phyloP scores from a whole-genome alignment of 2,113 vertebrate genomes.

The Anolis sagrei region DNA sequence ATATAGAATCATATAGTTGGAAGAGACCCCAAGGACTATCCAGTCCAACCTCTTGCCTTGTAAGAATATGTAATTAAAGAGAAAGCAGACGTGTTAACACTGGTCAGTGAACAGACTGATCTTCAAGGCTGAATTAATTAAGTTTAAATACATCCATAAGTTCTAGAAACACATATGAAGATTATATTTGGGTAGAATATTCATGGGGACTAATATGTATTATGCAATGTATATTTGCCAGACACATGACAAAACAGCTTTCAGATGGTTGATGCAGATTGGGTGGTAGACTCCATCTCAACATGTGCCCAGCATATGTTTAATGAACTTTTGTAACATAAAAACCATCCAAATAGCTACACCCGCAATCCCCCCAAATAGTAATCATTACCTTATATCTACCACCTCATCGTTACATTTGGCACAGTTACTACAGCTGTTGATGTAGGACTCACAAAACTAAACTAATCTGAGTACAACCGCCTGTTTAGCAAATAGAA shows the following conservation, averaged over 20 bases:
- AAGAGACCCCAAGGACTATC: no score
- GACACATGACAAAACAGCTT: background rate
- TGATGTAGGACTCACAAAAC: background rate
- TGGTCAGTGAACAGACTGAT: background rate
- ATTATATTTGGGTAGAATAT: background rate
- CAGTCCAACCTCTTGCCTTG: no score
- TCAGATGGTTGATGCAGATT: conserved; percentile 7
- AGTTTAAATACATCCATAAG: background rate
- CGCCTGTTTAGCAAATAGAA: background rate
- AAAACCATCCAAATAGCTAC: background rate
- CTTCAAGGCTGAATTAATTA: background rate
- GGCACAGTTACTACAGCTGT: background rate
- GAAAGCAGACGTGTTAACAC: background rate
- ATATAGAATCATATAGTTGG: no score
- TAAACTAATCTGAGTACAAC: background rate
- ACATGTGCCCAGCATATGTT: conserved; percentile 11
- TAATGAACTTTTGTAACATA: background rate
- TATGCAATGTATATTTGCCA: background rate
- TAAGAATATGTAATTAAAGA: no score
- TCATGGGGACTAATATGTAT: background rate
- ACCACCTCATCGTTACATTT: background rate
- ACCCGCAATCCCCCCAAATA: background rate
- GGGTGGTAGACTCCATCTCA: background rate
- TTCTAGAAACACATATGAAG: background rate
- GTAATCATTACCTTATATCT: background rate